Evolutionary conservation across 2,888 invertebrate genomes (phyloP).

Genomic region (Cantharis rustica): DNA sequence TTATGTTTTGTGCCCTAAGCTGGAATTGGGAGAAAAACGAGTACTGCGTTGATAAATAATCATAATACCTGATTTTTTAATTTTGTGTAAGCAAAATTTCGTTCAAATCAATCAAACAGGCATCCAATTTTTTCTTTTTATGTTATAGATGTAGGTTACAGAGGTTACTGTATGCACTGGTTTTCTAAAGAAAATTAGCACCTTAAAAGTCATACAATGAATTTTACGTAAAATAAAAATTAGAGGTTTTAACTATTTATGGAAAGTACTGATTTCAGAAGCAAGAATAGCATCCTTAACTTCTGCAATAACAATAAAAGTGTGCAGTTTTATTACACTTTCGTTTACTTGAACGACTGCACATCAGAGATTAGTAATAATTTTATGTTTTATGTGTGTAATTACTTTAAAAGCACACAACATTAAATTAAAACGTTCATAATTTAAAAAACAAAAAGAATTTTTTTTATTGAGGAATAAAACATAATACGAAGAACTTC

Average conservation of each 20-base stretch:
- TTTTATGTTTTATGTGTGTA: background rate
- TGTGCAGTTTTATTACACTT: background rate
- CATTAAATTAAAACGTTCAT: background rate
- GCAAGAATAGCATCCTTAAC: background rate
- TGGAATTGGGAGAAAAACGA: no score
- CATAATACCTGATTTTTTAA: no score
- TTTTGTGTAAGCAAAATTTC: no score
- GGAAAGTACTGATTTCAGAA: background rate
- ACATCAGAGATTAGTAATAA: background rate
- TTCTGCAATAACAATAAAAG: background rate
- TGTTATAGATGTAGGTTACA: no score
- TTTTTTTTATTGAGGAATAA: background rate
- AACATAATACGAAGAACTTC: background rate
- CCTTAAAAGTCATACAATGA: no score
- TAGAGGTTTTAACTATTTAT: background rate
- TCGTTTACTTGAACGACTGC: background rate
- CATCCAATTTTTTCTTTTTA: no score
- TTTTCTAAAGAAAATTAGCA: no score
- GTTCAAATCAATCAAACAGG: no score
- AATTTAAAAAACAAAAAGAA: background rate
- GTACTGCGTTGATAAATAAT: no score
- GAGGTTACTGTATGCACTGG: no score
- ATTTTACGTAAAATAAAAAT: background rate
- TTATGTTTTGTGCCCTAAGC: no score
- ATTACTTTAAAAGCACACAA: background rate